Evolutionary conservation across 2,888 invertebrate genomes (phyloP), one percentile per base, ranked within the genome.

Genomic region (Teleogryllus oceanicus): DNA sequence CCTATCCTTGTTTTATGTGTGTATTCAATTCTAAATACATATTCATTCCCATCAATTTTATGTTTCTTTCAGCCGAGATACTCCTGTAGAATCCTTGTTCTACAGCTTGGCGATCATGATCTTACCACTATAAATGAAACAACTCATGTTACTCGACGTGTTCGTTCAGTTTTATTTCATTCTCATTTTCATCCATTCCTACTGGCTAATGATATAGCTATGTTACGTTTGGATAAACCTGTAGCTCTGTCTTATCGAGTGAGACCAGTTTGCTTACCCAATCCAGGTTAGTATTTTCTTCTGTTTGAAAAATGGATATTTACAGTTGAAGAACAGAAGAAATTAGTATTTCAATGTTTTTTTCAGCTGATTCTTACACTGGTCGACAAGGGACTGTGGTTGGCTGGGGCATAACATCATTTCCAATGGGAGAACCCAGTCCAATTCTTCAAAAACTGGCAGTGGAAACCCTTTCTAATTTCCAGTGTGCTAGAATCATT

Each of bases 341-440:
- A 37, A 8, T 37, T 5, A 37, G 11, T 62, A 18, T 13, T 62
- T 62, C 11, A 62, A 18, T 62, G 16, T 62, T 62, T 62, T 13
- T 62, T 13, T 16, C 82, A 86, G 86, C 83, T 76, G 85, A 85
- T 77, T 84, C 84, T 8, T 85, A 85, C 79, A 83, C 84, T 10
- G 85, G 85, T 16, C 80, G 83, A 80, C 84, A 84, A 80, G 85
- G 85, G 1, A 83, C 83, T 12, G 86, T 87, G 4, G 84, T 85
- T 21, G 87, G 87, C 24, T 87, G 87, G 87, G 87, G 87, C 8
- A 85, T 87, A 12, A 85, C 86, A 11, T 85, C 85, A 13, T 86
- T 85, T 79, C 86, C 86, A 18, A 84, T 83, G 82, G 86, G 86
- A 74, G 84, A 84, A 74, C 85, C 87, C 4, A 87, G 86, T 78